Conservation (phyloP, 2,888 invertebrate species). For the Laothoe populi region DNA sequence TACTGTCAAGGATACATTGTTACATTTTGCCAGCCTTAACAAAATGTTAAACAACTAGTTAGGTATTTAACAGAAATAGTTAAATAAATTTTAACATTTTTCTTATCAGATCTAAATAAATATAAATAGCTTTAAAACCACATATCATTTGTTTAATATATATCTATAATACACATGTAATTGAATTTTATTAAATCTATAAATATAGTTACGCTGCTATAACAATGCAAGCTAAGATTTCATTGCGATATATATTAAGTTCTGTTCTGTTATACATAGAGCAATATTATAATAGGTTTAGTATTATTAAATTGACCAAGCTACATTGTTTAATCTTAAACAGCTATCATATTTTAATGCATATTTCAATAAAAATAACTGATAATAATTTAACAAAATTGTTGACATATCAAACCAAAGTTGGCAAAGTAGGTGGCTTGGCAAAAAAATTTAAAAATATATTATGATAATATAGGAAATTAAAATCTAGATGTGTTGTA, state of each 20-base stretch:
- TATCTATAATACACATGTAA: conserved; percentile 13
- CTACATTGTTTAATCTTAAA: background rate
- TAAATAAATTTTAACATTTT: background rate
- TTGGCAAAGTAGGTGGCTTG: too few species aligned
- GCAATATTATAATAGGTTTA: background rate
- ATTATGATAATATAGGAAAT: too few species aligned
- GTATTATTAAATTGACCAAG: background rate
- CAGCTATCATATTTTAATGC: too few species aligned
- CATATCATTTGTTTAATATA: too few species aligned
- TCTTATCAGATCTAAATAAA: background rate
- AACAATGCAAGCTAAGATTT: background rate
- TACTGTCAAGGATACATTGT: conserved; percentile 53
- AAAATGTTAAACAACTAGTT: conserved; percentile 58
- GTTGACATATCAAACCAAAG: too few species aligned
- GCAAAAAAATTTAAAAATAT: too few species aligned
- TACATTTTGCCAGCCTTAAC: conserved; percentile 80
- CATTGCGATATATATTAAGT: background rate
- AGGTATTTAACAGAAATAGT: background rate
- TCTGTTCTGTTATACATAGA: background rate
- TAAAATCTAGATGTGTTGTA: too few species aligned
- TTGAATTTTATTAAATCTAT: background rate
- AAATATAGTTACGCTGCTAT: conserved; percentile 3
- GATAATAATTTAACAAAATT: too few species aligned
- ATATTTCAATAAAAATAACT: too few species aligned
- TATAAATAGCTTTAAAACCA: conserved; percentile 1